Evolutionary conservation across 92 coral and sea anemone genomes (phyloP).

Genomic region (Diadumene lineata): DNA sequence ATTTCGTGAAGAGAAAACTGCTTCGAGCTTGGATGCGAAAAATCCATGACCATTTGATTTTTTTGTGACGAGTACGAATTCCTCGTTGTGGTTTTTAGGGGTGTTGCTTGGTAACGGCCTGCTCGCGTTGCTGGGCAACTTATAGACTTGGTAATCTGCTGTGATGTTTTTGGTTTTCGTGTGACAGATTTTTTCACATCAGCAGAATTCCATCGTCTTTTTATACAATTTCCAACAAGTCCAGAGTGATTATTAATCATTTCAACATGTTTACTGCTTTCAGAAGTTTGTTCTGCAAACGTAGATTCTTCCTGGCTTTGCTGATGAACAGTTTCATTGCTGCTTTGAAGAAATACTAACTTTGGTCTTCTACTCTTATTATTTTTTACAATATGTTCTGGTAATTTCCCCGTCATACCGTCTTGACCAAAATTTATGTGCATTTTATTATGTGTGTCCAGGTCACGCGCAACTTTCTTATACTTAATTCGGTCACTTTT

Average conservation of each 20-base stretch:
- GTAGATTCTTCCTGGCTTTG: background rate
- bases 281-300: background rate
- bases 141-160: background rate
- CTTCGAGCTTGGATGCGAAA: background rate
- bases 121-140: slow-evolving; percentile 8
- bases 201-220: slow-evolving; percentile 25
- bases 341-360: background rate
- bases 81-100: background rate
- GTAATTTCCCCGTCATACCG: background rate
- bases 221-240: background rate
- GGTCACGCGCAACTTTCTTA: background rate
- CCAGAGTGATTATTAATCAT: too few species aligned
- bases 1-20: background rate
- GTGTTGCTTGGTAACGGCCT: slow-evolving; percentile 10
- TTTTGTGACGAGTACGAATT: background rate
- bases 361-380: background rate
- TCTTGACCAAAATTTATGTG: background rate
- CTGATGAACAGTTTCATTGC: background rate
- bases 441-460: background rate
- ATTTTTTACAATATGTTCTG: background rate
- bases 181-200: background rate
- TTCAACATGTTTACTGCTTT: background rate
- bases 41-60: background rate
- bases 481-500: background rate
- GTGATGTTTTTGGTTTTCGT: slow-evolving; percentile 9